Base-by-base conservation (phyloP, 2,888 invertebrate genomes). In the Metellina segmentata region DNA sequence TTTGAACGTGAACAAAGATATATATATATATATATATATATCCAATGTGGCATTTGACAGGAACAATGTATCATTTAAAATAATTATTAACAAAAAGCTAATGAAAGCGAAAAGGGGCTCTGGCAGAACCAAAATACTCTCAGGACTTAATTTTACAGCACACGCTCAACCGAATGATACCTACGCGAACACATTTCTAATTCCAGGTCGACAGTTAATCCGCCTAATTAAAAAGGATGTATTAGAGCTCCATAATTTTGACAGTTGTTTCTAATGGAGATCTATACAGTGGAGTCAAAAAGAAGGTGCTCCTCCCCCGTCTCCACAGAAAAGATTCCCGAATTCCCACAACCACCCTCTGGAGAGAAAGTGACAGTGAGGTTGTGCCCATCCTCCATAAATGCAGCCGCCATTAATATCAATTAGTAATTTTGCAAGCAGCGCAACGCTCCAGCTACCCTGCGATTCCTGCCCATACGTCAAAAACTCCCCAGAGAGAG, bases 381-480 rank as follows among this genome's bases (percentile, higher is more conserved):
- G 70, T 51, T 51, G 82, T 48, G 34, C 69, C n/a, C 52, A 20
- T 20, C 87, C 79, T 48, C 72, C 71, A 52, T 61, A 82, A 91
- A 83, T 53, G 70, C 48, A 34, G 51, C 78, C 34, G 20, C 82
- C 91, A 91, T 91, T 87, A 53, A 71, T 91, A 87, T 87, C 91
- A 91, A 91, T 91, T 91, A 91, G 79, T 86, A 86, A 81, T 91
- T 91, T 91, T 91, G 85, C 90, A 53, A 52, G 61, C n/a, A 52
- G 52, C 61, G 74, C 69, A 74, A 85, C 81, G 91, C 91, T 70
- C 86, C 61, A 77, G 81, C 77, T 78, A 72, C 53, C 53, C 70
- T 16, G 34, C 83, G 75, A 85, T 13, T 81, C 74, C 79, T 49
- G 70, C 52, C 20, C 85, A 88, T 85, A 85, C 79, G 61, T 91